A percentile compares a stretch with the other conserved stretches of the same genome.
phyloP scores from a whole-genome alignment of 2,888 invertebrate species.

The Clostera curtula region DNA sequence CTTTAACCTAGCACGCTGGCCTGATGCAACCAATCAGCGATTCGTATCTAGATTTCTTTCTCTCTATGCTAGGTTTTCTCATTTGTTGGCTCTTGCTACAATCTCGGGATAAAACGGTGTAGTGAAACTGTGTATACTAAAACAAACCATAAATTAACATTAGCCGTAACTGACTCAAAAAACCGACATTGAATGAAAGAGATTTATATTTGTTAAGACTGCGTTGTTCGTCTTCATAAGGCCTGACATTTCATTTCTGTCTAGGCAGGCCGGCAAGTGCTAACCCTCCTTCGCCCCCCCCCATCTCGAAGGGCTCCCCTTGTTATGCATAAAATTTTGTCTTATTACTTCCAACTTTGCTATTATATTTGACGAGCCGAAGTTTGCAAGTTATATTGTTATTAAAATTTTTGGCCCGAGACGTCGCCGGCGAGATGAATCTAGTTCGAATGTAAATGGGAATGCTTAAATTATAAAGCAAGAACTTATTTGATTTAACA shows the following conservation, averaged over 20 bases:
- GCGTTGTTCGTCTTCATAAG: slow-evolving; percentile 73
- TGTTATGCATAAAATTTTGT: slow-evolving; percentile 74
- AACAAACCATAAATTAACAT: slow-evolving; percentile 54
- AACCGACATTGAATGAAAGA: slow-evolving; percentile 52
- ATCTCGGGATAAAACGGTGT: too few relatives aligned
- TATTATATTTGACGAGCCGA: slow-evolving; percentile 71
- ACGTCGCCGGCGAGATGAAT: slow-evolving; percentile 48
- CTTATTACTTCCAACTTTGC: slow-evolving; percentile 73
- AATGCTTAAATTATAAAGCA: slow-evolving; percentile 66
- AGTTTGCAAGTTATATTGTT: slow-evolving; percentile 73
- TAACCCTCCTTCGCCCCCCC: slow-evolving; percentile 39
- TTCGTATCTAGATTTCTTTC: too few relatives aligned
- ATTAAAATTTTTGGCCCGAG: slow-evolving; percentile 69
- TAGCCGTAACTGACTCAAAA: slow-evolving; percentile 49
- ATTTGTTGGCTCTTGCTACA: too few relatives aligned
- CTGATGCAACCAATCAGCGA: too few relatives aligned
- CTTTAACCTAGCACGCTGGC: too few relatives aligned
- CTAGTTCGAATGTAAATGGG: slow-evolving; percentile 67
- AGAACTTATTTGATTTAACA: slow-evolving; percentile 69
- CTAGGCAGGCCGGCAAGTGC: slow-evolving; percentile 68
- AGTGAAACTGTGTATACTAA: too few relatives aligned
- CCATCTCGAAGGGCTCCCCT: slow-evolving; percentile 51
- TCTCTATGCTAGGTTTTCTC: too few relatives aligned
- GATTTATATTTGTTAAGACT: slow-evolving; percentile 70
- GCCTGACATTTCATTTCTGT: slow-evolving; percentile 70